Base-by-base conservation (phyloP, 2,888 invertebrate genomes). In the Pseudococcus longispinus region DNA sequence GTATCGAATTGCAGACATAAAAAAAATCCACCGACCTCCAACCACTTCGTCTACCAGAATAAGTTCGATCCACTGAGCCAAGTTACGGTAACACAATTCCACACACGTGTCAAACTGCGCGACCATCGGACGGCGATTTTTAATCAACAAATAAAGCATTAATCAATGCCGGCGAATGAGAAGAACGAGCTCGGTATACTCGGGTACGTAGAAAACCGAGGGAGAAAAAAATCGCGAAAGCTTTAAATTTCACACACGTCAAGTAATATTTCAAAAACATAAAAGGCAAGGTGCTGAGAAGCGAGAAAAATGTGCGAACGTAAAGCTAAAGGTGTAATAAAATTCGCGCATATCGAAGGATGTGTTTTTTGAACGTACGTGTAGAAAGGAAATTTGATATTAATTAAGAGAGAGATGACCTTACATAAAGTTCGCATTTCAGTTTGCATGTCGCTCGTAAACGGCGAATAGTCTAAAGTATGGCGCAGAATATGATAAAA, bases 181-280 rank as follows among this genome's bases (percentile, higher is more conserved):
- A 70, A 20, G 11, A 70, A 1, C 26, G 18, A 65, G 65, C 60
- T 9, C 23, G 23, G n/a, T n/a, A n/a, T 60, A 23, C 15, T 60
- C 51, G 9, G 20, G 60, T 37, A 20, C 23, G 23, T 60, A 60
- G 20, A 23, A 60, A 20, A 70, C 0, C 65, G 26, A 13, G 26
- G 8, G 29, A 9, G 32, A 18, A 29, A 29, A 29, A 70, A 70
- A 3, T 32, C 70, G 70, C 70, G 18, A 29, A 70, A 29, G 70
- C 70, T 70, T 70, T 70, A 70, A 70, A 70, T 70, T 70, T 70
- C 70, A 29, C 70, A 29, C 70, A 70, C 70, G 70, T 29, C 70
- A 70, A 65, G 70, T 70, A 70, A 29, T 70, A 70, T 70, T 29
- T 70, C 70, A 70, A 70, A 70, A 70, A 6, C 70, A 70, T 70